These are phyloP conservation scores for Sebastes aleutianus DNA, from an alignment of 2,797 vertebrate genomes.

Conservation along the genomic window DNA sequence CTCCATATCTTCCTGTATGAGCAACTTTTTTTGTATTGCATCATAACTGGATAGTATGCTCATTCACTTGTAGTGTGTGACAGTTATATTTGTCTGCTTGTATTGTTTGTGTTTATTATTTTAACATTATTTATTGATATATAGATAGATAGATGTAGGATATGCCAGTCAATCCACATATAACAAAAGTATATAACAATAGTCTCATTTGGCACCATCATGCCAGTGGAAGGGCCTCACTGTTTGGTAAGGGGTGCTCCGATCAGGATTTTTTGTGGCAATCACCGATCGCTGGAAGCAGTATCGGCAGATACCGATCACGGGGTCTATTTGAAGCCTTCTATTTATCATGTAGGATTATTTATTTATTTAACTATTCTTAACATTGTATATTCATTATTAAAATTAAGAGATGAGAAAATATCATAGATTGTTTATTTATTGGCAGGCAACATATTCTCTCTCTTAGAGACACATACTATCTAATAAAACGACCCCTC, in stretches of 20 bases:
- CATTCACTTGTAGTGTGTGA: neutral
- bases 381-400: too few relatives aligned
- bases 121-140: neutral
- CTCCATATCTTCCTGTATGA: neutral
- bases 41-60: neutral
- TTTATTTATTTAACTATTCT: too few relatives aligned
- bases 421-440: too few relatives aligned
- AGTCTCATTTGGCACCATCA: neutral
- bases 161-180: neutral
- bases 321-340: too few relatives aligned
- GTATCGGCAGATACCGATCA: too few relatives aligned
- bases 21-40: neutral
- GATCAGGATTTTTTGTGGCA: too few relatives aligned
- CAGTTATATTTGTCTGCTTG: neutral
- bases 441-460: too few relatives aligned
- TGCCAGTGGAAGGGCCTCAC: neutral
- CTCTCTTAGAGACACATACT: too few relatives aligned
- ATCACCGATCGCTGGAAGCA: too few relatives aligned
- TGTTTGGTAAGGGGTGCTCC: neutral
- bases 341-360: too few relatives aligned
- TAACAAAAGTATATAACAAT: neutral
- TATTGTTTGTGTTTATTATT: neutral
- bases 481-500: too few relatives aligned
- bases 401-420: too few relatives aligned
- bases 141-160: neutral